phyloP scores from a whole-genome alignment of 1,140 invertebrate genomes.

The Cecropterus lyciades region DNA sequence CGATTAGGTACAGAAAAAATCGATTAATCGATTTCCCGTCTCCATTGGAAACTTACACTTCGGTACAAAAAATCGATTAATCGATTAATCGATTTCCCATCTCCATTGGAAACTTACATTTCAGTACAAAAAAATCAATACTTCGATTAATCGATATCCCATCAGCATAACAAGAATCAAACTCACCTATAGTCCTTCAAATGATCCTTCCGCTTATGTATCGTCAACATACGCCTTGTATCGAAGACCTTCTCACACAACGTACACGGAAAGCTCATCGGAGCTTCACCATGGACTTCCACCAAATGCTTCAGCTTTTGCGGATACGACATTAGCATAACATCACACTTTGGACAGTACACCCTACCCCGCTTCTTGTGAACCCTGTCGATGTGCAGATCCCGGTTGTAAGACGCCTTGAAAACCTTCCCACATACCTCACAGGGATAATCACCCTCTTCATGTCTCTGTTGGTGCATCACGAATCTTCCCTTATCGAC shows the following conservation, averaged over 20 bases:
- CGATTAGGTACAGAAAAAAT: too few relatives aligned
- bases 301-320: slow-evolving; percentile 74
- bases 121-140: too few relatives aligned
- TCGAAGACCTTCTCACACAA: slow-evolving; percentile 7
- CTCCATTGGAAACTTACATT: too few relatives aligned
- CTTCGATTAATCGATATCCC: too few relatives aligned
- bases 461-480: slow-evolving; percentile 79
- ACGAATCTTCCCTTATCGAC: slow-evolving; percentile 73
- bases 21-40: too few relatives aligned
- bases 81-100: too few relatives aligned
- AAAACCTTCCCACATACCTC: slow-evolving; percentile 79
- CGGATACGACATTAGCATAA: slow-evolving; percentile 68
- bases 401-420: slow-evolving; percentile 61
- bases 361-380: slow-evolving; percentile 67
- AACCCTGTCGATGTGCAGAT: slow-evolving; percentile 70
- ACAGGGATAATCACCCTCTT: slow-evolving; percentile 74
- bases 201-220: slow-evolving; percentile 70
- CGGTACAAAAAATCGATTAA: too few relatives aligned
- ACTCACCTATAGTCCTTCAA: slow-evolving; percentile 68
- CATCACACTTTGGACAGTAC: slow-evolving; percentile 73
- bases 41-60: too few relatives aligned
- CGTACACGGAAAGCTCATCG: slow-evolving; percentile 52
- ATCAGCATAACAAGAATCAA: too few relatives aligned
- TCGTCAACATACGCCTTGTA: slow-evolving; percentile 78
- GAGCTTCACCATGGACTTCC: slow-evolving; percentile 79